Base-by-base conservation (phyloP, 2,797 vertebrate genomes). In the Sandelia bainsii region DNA sequence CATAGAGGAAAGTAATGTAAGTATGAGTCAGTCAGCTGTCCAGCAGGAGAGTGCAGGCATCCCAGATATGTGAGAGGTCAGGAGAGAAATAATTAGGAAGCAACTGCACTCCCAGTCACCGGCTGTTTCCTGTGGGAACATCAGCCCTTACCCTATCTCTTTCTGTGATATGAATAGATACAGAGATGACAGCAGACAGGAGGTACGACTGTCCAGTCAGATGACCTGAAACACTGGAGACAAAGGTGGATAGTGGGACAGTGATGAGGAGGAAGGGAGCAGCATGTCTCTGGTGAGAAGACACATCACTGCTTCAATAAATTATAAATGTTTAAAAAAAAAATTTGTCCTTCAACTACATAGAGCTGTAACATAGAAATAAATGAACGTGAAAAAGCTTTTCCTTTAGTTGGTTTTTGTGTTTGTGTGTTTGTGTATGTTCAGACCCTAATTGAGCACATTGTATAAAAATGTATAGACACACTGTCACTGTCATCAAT, bases 41-140 rank as follows among this genome's bases (percentile, higher is more conserved):
- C 48, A 25, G 3, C 58, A 69, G 76, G 3, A 75, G 45, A 66
- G 32, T 3, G 5, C 48, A 54, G 70, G 61, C 78, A 80, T 83
- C 46, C 48, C 20, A 83, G 75, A 83, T 32, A 83, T 77, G 77
- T 50, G 46, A 34, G 62, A 72, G 85, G 82, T 83, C 86, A 86
- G 59, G 46, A 53, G 66, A 75, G 79, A 62, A 85, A 84, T 79
- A 72, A 84, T 90, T 81, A 82, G 58, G 53, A 82, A 65, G 59
- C 73, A 80, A 80, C 72, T 80, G 76, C 25, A 25, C 68, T 57
- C 40, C 16, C 11, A 82, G 75, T 72, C 71, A 61, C 52, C 57
- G 51, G 60, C 75, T 79, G 74, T 72, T 77, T 87, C 72, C 77
- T 81, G 63, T 53, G 49, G 68, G 81, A 74, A 66, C 54, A 50